Evolutionary conservation across 2,797 vertebrate species (phyloP), one percentile per base, ranked within the genome.

Genomic region (Platalea minor): DNA sequence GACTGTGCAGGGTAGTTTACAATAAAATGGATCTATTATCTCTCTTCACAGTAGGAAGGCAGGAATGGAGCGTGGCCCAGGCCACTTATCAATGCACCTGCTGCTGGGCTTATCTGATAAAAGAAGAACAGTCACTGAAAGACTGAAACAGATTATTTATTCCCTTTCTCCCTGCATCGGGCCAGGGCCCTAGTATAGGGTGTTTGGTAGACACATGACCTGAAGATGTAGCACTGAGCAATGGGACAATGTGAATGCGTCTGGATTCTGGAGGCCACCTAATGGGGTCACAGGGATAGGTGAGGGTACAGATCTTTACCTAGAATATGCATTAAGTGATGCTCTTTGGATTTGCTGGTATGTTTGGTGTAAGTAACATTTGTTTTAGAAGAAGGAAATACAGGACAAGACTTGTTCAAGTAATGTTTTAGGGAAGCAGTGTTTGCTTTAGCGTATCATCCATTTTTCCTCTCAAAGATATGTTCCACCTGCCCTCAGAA

Each of bases 21-120:
- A 76, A 46, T 57, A 76, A 95, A 93, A 92, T 54, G 37, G 45
- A 75, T 89, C 65, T 84, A 68, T 89, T 93, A 59, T 87, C 59
- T 82, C 26, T 67, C 35, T 28, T 95, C 56, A 28, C 46, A 65
- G 63, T 45, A 82, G 75, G 81, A 91, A 89, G 59, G 61, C 51
- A 91, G 74, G 75, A 78, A 79, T 50, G 78, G 70, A 91, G 59
- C 29, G 69, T 85, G 84, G 56, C 63, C 74, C 15, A 35, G 81
- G 54, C 46, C 87, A 85, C 84, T 93, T 91, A 92, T 46, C 92
- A 87, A 50, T 43, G 74, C 70, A 82, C 74, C 78, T 87, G 50
- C 89, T 89, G 51, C 39, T 57, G 60, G 80, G 15, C 13, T 94
- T 82, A 73, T 70, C 89, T 89, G 87, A 89, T 54, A n/a, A 76